Evolutionary conservation across 1,140 invertebrate species (phyloP).

Genomic region (Arion vulgaris): DNA sequence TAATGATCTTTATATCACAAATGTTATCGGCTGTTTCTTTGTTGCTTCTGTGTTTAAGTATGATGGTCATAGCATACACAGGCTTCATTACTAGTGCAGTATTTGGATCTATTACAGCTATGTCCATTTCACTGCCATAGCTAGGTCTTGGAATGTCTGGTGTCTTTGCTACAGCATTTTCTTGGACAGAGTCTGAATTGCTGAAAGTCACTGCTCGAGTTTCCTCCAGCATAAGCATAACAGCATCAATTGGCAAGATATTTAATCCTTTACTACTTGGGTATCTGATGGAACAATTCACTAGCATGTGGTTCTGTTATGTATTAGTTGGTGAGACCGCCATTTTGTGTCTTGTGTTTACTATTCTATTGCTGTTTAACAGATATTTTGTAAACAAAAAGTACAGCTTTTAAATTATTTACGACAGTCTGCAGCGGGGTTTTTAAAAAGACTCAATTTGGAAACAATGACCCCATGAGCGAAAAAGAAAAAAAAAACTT

Average conservation of each 20-base stretch:
- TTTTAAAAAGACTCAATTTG: too few species aligned
- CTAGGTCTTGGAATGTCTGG: slow-evolving; percentile 46
- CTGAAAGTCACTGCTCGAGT: slow-evolving; percentile 47
- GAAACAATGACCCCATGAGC: too few species aligned
- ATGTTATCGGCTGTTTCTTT: background rate
- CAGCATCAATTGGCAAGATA: slow-evolving; percentile 41
- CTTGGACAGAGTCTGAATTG: slow-evolving; percentile 50
- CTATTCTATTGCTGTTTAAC: slow-evolving; percentile 25
- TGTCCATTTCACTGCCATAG: background rate
- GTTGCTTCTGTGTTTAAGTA: background rate
- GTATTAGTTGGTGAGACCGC: slow-evolving; percentile 42
- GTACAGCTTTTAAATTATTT: background rate
- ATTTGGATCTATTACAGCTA: background rate
- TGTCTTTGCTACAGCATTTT: slow-evolving; percentile 47
- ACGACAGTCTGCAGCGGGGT: background rate
- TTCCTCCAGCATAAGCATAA: slow-evolving; percentile 47
- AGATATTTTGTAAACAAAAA: background rate
- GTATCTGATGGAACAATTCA: slow-evolving; percentile 48
- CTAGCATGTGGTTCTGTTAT: slow-evolving; percentile 54
- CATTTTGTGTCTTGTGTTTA: slow-evolving; percentile 38
- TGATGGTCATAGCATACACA: slow-evolving; percentile 1
- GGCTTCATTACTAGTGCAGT: background rate
- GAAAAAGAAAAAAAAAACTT: too few species aligned
- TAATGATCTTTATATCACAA: slow-evolving; percentile 20
- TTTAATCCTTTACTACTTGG: slow-evolving; percentile 52